A percentile compares a stretch with the other conserved stretches of the same genome.
Conservation (phyloP, 2,113 vertebrate genomes). For the Isichthys henryi region DNA sequence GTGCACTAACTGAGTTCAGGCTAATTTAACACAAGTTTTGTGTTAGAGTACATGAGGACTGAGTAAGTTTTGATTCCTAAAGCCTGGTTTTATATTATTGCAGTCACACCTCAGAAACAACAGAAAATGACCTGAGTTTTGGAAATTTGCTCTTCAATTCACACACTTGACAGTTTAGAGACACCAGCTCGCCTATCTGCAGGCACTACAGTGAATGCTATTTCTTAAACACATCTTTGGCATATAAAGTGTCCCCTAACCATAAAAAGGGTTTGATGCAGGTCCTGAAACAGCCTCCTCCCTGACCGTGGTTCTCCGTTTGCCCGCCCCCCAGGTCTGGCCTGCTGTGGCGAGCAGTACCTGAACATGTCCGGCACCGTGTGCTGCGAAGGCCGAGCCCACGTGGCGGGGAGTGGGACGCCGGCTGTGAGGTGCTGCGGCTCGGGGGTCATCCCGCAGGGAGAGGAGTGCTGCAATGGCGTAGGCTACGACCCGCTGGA, state of each 20-base stretch:
- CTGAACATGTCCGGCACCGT: constrained; percentile 75
- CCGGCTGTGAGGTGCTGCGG: constrained; percentile 78
- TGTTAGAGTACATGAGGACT: not conserved
- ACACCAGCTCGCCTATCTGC: not conserved
- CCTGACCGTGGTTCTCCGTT: not conserved
- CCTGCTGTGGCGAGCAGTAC: constrained; percentile 81
- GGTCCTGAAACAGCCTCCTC: not conserved
- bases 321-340: constrained; percentile 60
- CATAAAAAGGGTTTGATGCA: not conserved
- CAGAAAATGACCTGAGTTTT: not conserved
- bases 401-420: constrained; percentile 59
- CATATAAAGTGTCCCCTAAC: not conserved
- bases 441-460: constrained; percentile 75
- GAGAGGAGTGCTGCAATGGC: constrained; percentile 78
- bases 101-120: not conserved
- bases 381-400: constrained; percentile 73
- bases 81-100: not conserved
- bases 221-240: not conserved
- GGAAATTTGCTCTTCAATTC: not conserved
- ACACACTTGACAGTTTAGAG: not conserved
- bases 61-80: not conserved
- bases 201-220: not conserved
- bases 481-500: constrained; percentile 79
- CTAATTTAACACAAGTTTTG: not conserved
- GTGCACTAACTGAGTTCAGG: not conserved